Conservation (phyloP, 2,113 vertebrate genomes). For the Pituophis catenifer region DNA sequence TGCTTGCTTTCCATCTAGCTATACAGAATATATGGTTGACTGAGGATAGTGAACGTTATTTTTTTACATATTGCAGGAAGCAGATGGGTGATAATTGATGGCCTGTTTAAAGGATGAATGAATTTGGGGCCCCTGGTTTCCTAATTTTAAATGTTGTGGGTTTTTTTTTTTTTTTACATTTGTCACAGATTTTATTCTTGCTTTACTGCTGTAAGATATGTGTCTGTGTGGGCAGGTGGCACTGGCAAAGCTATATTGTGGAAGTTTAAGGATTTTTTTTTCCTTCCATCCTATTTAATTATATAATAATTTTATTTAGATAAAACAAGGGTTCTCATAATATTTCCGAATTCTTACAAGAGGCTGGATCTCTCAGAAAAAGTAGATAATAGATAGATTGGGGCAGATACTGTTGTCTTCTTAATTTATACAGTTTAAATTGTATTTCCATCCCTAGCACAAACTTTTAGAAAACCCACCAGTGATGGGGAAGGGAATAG, state of each 20-base stretch:
- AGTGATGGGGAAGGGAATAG: not conserved
- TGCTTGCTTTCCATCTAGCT: conserved; percentile 32
- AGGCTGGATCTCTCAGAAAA: not conserved
- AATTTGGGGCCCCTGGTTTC: conserved; percentile 70
- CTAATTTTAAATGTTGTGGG: conserved; percentile 66
- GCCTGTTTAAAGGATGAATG: conserved; percentile 70
- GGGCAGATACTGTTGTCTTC: not conserved
- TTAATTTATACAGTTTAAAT: not conserved
- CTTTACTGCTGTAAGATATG: conserved; percentile 36
- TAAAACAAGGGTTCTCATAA: not conserved
- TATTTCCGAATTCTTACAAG: not conserved
- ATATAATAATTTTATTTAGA: not conserved
- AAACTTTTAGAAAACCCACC: not conserved
- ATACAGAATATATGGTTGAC: conserved; percentile 47
- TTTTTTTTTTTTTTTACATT: not conserved
- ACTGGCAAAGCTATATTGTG: not conserved
- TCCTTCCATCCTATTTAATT: not conserved
- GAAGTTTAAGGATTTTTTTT: not conserved
- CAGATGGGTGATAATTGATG: conserved; percentile 79
- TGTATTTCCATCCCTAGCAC: not conserved
- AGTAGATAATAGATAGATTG: not conserved
- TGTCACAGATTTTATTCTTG: conserved; percentile 46
- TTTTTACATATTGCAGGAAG: conserved; percentile 73
- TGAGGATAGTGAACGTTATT: conserved; percentile 71
- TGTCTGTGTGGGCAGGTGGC: conserved; percentile 25